Base-by-base conservation (phyloP, 2,113 vertebrate genomes). In the Fulica atra region DNA sequence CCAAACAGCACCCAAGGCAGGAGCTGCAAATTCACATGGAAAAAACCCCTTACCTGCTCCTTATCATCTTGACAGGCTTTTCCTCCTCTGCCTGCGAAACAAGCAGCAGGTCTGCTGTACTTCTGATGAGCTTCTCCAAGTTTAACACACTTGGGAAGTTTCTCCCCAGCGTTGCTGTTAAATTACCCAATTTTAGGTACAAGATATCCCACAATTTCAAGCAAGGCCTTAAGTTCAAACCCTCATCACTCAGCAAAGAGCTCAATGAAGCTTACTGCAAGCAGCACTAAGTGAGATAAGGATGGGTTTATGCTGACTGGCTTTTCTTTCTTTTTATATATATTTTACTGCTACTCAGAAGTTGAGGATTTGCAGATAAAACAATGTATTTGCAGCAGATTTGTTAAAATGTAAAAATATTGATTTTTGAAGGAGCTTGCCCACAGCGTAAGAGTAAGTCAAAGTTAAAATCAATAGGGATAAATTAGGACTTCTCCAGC, bases 391-490 rank as follows among this genome's bases (percentile, higher is more conserved):
- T 86, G 51, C 56, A 86, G 84, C 25, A 61, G 65, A 70, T 94
- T 80, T 81, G 40, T 89, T 81, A 95, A 87, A 95, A 96, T 61
- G 28, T 60, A 86, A 77, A 95, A 90, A 59, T 36, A 97, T 69
- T 64, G 88, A 97, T 97, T 96, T 88, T 86, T 80, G 74, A 91
- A 94, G 89, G 80, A 83, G 69, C 40, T 95, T 81, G 56, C 56
- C 70, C 20, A 56, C 50, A 50, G 42, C n/a, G 42, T 70, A 84
- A 79, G 82, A 90, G 48, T 29, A 81, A 86, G 46, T n/a, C 50
- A 83, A 88, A 89, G 59, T 89, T 94, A 85, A 93, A 97, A 97
- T 97, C 97, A 92, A 96, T 95, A 92, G 8, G 28, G 64, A 80
- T 83, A 95, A 89, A 92, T 90, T 50, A 84, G 65, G 86, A 66